Percentiles rank a stretch among this genome's conserved stretches.
These are phyloP conservation scores for Agonopterix subpropinquella DNA, from an alignment of 2,888 invertebrate genomes.

Conservation along the genomic window DNA sequence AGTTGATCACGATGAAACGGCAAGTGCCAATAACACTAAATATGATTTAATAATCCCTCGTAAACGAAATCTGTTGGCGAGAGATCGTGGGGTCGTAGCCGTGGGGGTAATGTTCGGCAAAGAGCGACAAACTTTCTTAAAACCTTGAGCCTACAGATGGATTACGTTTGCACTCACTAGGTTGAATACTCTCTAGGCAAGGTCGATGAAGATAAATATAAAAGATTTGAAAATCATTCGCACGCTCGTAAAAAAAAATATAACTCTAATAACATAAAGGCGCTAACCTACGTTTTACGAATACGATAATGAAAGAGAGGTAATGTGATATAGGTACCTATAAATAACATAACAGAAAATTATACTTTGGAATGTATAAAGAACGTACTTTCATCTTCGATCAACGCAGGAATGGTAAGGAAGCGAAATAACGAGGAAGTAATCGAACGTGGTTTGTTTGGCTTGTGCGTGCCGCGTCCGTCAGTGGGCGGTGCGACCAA, in stretches of 20 bases:
- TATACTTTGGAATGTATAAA: background rate
- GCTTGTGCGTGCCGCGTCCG: constrained; percentile 31
- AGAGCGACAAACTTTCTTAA: background rate
- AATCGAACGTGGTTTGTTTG: constrained; percentile 26
- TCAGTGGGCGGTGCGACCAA: background rate
- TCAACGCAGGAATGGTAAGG: constrained; percentile 24
- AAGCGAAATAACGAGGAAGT: constrained; percentile 47
- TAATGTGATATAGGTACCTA: too few relatives aligned
- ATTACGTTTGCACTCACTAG: background rate
- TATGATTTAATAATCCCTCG: background rate
- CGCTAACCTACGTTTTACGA: too few relatives aligned
- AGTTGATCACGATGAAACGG: too few relatives aligned
- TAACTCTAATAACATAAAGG: too few relatives aligned
- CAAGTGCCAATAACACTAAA: background rate
- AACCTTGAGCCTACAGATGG: background rate
- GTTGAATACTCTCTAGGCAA: background rate
- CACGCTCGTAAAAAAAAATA: too few relatives aligned
- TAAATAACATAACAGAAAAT: too few relatives aligned
- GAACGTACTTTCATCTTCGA: constrained; percentile 36
- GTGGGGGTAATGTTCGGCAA: background rate
- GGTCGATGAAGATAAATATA: background rate
- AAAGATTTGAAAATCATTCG: too few relatives aligned
- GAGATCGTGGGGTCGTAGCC: background rate
- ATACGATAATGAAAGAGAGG: too few relatives aligned
- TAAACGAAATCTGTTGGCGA: background rate